These are phyloP conservation scores for Hydrolagus affinis DNA, from an alignment of 2,113 vertebrate species.

Conservation along the genomic window DNA sequence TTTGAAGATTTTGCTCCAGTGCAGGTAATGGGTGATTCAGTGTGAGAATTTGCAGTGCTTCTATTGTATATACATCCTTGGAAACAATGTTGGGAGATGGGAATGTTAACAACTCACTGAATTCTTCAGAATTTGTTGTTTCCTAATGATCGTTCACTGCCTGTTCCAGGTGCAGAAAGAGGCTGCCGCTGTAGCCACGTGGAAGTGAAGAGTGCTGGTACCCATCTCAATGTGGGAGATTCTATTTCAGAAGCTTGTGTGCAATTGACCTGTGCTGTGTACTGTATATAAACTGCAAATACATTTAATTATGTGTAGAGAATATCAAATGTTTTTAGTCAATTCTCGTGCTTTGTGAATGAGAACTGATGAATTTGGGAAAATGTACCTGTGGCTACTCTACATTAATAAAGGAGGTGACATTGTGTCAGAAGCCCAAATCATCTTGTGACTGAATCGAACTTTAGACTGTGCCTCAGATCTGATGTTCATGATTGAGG, in stretches of 20 bases:
- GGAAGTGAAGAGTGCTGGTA: constrained; percentile 22
- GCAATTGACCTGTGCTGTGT: constrained; percentile 13
- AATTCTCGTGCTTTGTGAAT: too few relatives aligned
- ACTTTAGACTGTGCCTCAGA: not conserved
- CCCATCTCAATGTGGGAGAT: not conserved
- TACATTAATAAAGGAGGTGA: not conserved
- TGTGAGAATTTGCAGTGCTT: too few relatives aligned
- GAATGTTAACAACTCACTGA: too few relatives aligned
- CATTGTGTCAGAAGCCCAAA: not conserved
- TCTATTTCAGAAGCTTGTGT: constrained; percentile 7
- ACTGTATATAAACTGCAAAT: not conserved
- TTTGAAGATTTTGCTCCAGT: too few relatives aligned
- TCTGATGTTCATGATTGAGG: not conserved
- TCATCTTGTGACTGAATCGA: not conserved
- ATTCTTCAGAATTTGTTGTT: too few relatives aligned
- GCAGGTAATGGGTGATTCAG: too few relatives aligned
- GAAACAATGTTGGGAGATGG: too few relatives aligned
- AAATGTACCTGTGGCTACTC: not conserved
- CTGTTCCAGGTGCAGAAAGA: constrained; percentile 23
- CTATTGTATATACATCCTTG: too few relatives aligned
- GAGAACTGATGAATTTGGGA: not conserved
- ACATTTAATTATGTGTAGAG: constrained; percentile 21
- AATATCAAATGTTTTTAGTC: constrained; percentile 14
- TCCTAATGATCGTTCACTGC: not conserved
- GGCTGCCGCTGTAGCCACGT: not conserved